Base-by-base conservation (phyloP, 2,797 vertebrate species). In the Loris lydekkerianus region DNA sequence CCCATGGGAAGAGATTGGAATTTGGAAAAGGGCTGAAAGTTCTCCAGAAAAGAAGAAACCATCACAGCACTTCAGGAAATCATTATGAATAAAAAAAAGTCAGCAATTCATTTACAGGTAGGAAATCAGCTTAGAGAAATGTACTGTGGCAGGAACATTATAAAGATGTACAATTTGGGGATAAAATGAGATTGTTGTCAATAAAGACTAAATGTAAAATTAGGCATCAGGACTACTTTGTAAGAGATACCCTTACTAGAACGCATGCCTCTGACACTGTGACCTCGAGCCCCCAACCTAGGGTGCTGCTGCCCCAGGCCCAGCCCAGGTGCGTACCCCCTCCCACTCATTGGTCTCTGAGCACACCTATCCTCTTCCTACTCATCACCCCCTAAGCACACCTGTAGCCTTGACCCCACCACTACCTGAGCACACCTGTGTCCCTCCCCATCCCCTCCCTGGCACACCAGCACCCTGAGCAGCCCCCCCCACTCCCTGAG, bases 401-500 rank as follows among this genome's bases (percentile, higher is more conserved):
- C 60, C 37, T 3, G 15, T 7, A 46, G 95, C 15, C 93, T 97
- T 96, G 1, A 34, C 34, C 34, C 34, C 34, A 34, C 34, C 34
- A 34, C 34, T 34, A 34, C 34, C 34, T 34, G 1, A 43, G 14
- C 34, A 27, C n/a, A 25, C 60, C 37, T 3, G 15, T 7, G 4
- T 1, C 23, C 14, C 29, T 0, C 6, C 58, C 60, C 0, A 0
- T 2, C 65, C 81, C 21, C 21, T 58, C 21, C 25, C 2, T 15
- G 43, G 34, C 69, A 34, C 20, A 10, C 69, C 18, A 70, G 23
- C 25, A 70, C 34, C 77, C 53, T 2, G 5, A 8, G 77, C 61
- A 2, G 21, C 49, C 20, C 78, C 78, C 21, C 9, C 27, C 91
- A 98, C 98, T 99, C 97, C 99, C 99, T 96, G 99, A 97, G 96